phyloP scores from a whole-genome alignment of 2,113 vertebrate genomes.

The Saccopteryx leptura region DNA sequence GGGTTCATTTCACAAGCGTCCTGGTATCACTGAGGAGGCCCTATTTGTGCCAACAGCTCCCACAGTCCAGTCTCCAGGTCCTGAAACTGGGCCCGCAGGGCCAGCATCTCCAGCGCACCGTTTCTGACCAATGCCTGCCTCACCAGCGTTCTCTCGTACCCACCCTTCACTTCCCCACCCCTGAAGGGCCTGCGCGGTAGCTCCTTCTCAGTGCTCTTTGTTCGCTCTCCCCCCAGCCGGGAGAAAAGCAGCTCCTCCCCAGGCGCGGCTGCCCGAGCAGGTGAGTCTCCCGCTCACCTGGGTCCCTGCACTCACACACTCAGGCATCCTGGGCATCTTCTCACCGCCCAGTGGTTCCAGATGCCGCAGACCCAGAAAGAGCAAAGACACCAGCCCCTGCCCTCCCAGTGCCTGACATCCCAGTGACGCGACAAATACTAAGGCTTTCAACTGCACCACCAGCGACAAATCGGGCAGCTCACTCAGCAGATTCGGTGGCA shows the following conservation, averaged over 20 bases:
- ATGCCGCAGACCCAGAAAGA: neutral
- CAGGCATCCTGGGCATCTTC: neutral
- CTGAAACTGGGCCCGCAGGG: no score
- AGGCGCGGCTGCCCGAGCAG: neutral
- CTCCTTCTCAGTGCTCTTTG: neutral
- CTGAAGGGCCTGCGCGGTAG: fast-evolving
- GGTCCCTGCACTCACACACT: neutral
- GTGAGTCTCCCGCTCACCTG: neutral
- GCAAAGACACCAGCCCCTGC: neutral
- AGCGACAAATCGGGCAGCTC: fast-evolving
- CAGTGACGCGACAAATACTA: no score
- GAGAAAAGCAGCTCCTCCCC: neutral
- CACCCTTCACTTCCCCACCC: neutral
- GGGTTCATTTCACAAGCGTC: neutral
- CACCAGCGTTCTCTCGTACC: neutral
- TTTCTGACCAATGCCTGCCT: neutral
- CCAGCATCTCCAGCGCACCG: no score
- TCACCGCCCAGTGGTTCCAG: neutral
- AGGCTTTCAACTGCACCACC: no score
- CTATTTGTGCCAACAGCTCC: fast-evolving
- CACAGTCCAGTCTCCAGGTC: no score
- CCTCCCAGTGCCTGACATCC: no score
- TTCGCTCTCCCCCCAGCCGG: neutral
- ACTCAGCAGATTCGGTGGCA: no score
- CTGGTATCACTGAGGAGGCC: neutral